A percentile compares a stretch with the other conserved stretches of the same genome.
Evolutionary conservation across 2,797 vertebrate species (phyloP).

Genomic region (Coregonus ussuriensis): DNA sequence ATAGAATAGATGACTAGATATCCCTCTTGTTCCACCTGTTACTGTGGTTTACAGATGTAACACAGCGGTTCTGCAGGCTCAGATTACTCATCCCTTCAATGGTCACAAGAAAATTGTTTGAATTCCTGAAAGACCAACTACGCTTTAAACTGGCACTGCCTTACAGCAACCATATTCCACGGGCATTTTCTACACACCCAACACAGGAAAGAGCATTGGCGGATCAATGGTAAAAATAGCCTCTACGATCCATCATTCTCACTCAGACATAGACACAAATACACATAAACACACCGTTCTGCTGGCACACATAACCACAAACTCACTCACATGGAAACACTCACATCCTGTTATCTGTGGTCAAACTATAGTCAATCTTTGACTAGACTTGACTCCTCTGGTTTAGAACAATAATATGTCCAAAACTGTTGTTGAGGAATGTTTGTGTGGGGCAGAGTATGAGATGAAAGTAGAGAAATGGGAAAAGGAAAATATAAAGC

Average conservation of each 20-base stretch:
- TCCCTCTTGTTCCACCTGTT: background rate
- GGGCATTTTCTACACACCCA: constrained; percentile 68
- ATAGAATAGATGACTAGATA: background rate
- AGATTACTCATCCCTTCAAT: background rate
- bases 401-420: constrained; percentile 49
- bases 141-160: background rate
- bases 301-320: background rate
- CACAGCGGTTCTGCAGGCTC: background rate
- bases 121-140: background rate
- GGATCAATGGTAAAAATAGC: constrained; percentile 64
- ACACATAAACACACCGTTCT: constrained; percentile 15
- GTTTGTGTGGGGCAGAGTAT: constrained; percentile 33
- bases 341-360: constrained; percentile 22
- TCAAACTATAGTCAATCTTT: constrained; percentile 22
- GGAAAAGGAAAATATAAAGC: constrained; percentile 55
- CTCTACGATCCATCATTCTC: constrained; percentile 21
- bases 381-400: constrained; percentile 50
- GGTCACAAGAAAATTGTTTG: background rate
- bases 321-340: background rate
- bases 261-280: background rate
- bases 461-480: constrained; percentile 53
- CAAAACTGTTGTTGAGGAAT: constrained; percentile 49
- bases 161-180: constrained; percentile 56
- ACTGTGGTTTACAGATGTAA: background rate
- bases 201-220: constrained; percentile 67